A percentile compares a stretch with the other conserved stretches of the same genome.
Evolutionary conservation across 1,140 invertebrate species (phyloP).

Genomic region (Polypedilum vanderplanki): DNA sequence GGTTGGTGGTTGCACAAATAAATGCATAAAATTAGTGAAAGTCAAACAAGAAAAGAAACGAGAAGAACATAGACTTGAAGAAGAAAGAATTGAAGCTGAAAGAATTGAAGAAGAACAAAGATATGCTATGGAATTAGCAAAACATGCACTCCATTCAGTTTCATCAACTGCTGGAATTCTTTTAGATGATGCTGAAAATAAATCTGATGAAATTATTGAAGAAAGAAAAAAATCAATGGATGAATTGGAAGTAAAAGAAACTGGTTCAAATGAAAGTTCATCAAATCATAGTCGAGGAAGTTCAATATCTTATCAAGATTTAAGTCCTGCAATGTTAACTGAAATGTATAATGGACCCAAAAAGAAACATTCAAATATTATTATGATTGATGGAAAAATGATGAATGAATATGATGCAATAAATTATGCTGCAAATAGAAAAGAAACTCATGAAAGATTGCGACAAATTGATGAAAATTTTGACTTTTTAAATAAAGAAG

Average conservation of each 20-base stretch:
- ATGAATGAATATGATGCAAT: not conserved
- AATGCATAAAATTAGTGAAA: constrained; percentile 45
- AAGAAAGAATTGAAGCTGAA: not conserved
- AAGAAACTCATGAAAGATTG: not conserved
- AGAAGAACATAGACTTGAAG: not conserved
- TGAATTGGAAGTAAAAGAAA: not conserved
- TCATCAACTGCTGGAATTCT: not conserved
- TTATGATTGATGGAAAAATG: constrained; percentile 9
- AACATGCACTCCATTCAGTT: not conserved
- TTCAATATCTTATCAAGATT: not conserved
- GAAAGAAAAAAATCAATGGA: not conserved
- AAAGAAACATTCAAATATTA: not conserved
- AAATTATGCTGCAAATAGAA: not conserved
- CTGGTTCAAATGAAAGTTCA: not conserved
- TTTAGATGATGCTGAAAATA: not conserved
- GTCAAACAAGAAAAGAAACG: not conserved
- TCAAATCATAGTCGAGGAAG: constrained; percentile 1
- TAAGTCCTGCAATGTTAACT: not conserved
- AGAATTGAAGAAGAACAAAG: not conserved
- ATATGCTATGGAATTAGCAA: not conserved
- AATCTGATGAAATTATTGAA: not conserved
- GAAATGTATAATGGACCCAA: constrained; percentile 20
- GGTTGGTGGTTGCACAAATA: constrained; percentile 55
- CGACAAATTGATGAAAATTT: constrained; percentile 12
- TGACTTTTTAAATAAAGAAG: not conserved